Evolutionary conservation across 1,140 invertebrate species (phyloP).

Genomic region (Caenorhabditis inopinata): DNA sequence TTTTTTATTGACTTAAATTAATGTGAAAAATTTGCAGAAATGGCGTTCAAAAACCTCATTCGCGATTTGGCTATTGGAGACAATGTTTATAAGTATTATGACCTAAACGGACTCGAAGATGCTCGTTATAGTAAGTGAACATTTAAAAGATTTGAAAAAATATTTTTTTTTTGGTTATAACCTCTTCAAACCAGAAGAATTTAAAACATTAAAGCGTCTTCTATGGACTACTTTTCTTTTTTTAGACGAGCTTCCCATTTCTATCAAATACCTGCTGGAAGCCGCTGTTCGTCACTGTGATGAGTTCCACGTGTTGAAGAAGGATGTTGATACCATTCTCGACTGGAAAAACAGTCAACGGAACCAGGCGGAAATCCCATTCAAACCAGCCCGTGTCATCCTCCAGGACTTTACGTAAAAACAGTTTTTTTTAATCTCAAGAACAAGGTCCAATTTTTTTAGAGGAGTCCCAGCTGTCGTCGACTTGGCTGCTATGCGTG

Average conservation of each 20-base stretch:
- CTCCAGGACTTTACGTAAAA: conserved; percentile 77
- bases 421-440: neutral
- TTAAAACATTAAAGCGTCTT: too few relatives aligned
- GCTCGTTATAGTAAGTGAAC: conserved; percentile 75
- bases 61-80: conserved; percentile 74
- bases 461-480: conserved; percentile 97
- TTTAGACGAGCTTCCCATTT: conserved; percentile 78
- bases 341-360: conserved; percentile 81
- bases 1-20: neutral
- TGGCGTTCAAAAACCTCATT: conserved; percentile 64
- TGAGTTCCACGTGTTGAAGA: conserved; percentile 80
- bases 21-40: conserved; percentile 26
- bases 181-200: too few relatives aligned
- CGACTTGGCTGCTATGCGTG: conserved; percentile 96
- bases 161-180: too few relatives aligned
- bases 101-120: conserved; percentile 73
- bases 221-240: too few relatives aligned
- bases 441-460: conserved; percentile 67
- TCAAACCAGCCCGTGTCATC: conserved; percentile 90
- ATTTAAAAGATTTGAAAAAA: too few relatives aligned
- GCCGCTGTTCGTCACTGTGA: conserved; percentile 93
- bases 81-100: conserved; percentile 76
- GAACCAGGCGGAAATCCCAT: conserved; percentile 83
- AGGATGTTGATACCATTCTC: conserved; percentile 87
- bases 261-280: conserved; percentile 87